These are phyloP conservation scores for Polydrusus pterygomalis DNA, from an alignment of 2,888 invertebrate genomes.

Conservation along the genomic window DNA sequence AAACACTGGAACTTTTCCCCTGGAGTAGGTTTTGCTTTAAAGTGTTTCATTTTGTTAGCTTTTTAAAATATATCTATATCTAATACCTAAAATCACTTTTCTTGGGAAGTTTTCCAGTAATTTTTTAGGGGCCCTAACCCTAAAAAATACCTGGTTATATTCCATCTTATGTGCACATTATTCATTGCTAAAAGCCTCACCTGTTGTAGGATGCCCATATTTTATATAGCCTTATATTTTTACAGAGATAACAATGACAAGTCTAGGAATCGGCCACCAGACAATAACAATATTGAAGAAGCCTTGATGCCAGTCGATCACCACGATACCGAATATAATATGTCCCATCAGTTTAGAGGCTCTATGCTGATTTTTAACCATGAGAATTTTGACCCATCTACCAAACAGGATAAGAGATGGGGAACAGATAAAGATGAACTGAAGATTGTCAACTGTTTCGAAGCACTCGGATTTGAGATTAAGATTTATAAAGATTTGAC, in stretches of 20 bases:
- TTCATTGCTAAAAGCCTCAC: too few relatives aligned
- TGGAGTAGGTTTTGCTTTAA: conserved; percentile 6
- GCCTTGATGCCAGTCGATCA: conserved; percentile 79
- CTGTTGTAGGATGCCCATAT: too few relatives aligned
- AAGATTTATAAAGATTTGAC: conserved; percentile 81
- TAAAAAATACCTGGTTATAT: too few relatives aligned
- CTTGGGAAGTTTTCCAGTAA: too few relatives aligned
- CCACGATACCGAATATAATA: conserved; percentile 86
- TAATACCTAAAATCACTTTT: too few relatives aligned
- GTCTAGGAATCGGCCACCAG: not conserved
- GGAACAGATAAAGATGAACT: conserved; percentile 92
- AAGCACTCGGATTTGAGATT: conserved; percentile 82
- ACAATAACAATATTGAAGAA: conserved; percentile 46
- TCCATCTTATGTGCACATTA: too few relatives aligned
- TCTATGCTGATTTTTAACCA: conserved; percentile 93
- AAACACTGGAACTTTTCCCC: not conserved
- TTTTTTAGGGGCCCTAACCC: too few relatives aligned
- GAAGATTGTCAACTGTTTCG: conserved; percentile 79
- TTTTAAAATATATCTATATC: too few relatives aligned
- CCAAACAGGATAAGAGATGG: conserved; percentile 74
- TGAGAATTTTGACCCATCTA: conserved; percentile 84
- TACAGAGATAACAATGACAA: not conserved
- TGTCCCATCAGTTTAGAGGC: conserved; percentile 88
- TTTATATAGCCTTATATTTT: not conserved
- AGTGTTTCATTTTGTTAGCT: not conserved